Evolutionary conservation across 2,113 vertebrate species (phyloP).

Genomic region (Hemiscyllium ocellatum): DNA sequence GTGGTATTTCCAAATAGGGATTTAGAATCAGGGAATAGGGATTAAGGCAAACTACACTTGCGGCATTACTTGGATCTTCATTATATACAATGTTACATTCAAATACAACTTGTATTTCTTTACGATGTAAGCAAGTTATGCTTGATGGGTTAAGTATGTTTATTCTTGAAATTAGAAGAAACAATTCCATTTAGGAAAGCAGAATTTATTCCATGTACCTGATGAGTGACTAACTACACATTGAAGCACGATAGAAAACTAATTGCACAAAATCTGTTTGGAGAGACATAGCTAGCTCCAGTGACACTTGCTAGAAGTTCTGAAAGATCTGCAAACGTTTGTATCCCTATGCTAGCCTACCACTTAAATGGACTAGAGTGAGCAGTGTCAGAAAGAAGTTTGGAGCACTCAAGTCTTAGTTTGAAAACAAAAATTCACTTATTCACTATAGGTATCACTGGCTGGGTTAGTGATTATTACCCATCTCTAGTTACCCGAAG

Average conservation of each 20-base stretch:
- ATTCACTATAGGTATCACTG: no score
- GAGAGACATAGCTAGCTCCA: neutral
- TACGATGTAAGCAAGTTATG: neutral
- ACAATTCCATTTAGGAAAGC: neutral
- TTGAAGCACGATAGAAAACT: no score
- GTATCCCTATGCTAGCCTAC: neutral
- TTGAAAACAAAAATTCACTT: no score
- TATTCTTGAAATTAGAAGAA: neutral
- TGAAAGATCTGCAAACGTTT: neutral
- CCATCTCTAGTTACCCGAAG: no score
- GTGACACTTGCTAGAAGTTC: neutral
- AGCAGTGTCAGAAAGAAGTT: no score
- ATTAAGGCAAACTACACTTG: neutral
- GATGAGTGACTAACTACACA: neutral
- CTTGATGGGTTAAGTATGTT: neutral
- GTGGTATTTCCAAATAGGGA: neutral
- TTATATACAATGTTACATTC: neutral
- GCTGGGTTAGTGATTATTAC: no score
- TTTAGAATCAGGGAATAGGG: neutral
- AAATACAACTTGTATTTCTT: neutral
- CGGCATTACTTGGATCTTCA: neutral
- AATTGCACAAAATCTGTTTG: neutral
- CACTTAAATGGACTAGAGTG: neutral
- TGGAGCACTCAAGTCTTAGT: no score
- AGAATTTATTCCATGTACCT: neutral